Base-by-base conservation (phyloP, 2,888 invertebrate species). In the Coelogynopora nodosa region DNA sequence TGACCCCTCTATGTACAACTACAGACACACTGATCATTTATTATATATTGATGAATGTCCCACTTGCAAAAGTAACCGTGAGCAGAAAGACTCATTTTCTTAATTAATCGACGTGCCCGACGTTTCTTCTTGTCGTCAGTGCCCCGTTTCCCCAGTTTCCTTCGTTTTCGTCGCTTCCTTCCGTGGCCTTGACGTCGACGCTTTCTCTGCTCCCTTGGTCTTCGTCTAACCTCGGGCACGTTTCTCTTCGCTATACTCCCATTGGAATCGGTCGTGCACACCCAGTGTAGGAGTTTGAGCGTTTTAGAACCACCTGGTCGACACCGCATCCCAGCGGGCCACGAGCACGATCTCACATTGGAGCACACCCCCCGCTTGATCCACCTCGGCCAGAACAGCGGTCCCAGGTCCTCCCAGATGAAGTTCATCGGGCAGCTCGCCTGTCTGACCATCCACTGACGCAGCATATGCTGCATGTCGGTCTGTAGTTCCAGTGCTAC, bases 281-380 rank as follows among this genome's bases (percentile, higher is more conserved):
- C 90, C 92, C 92, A 92, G 1, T 90, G 88, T 18, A 92, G 89
- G 13, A 91, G 84, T 1, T 89, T 89, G 29, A 92, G 86, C 0
- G 89, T 88, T 23, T 89, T 89, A 30, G 89, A 89, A 29, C 89
- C 89, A 0, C 90, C 90, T 0, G 91, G 89, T 18, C 90, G 88
- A 87, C 91, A 91, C 82, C 89, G 89, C 91, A 91, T 91, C 27
- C 91, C 91, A 0, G 90, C 89, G 0, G 91, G 91, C 91, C 91
- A 91, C 0, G 91, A 91, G 86, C 92, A 92, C 1, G 90, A 89
- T 0, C 88, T 86, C 0, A 13, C 18, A 1, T 88, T 88, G n/a
- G 88, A 87, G 86, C 92, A 92, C 49, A 88, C 88, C 0, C 92
- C 92, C 0, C 89, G 86, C 67, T 89, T 89, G 13, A 91, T 88